These are phyloP conservation scores for Alsophila aescularia DNA, from an alignment of 2,888 invertebrate genomes.

Conservation along the genomic window DNA sequence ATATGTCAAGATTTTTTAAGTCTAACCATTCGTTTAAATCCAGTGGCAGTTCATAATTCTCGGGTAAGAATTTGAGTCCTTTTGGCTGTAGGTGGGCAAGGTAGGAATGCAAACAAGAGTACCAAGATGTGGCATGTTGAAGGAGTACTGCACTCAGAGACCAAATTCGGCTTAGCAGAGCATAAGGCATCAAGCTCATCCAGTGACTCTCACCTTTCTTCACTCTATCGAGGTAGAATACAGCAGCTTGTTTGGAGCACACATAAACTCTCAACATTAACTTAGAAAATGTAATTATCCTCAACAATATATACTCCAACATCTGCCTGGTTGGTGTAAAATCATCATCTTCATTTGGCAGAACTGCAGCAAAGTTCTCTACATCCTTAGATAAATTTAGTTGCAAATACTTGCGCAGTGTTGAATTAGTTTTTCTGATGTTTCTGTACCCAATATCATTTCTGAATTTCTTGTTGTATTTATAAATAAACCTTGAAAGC, in stretches of 20 bases:
- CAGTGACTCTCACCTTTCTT: conserved; percentile 83
- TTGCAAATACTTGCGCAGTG: conserved; percentile 77
- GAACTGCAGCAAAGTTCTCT: conserved; percentile 56
- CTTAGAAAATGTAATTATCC: conserved; percentile 82
- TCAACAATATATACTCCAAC: conserved; percentile 82
- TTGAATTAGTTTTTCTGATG: conserved; percentile 81
- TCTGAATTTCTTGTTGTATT: conserved; percentile 84
- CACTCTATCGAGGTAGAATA: conserved; percentile 80
- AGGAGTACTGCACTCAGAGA: conserved; percentile 74
- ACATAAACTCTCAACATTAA: conserved; percentile 79
- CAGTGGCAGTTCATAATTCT: conserved; percentile 68
- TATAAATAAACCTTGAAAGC: conserved; percentile 83
- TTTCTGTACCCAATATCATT: conserved; percentile 83
- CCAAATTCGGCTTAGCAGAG: conserved; percentile 83
- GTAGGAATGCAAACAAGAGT: conserved; percentile 69
- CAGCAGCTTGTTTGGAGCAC: conserved; percentile 74
- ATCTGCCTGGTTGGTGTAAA: conserved; percentile 85
- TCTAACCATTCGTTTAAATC: conserved; percentile 78
- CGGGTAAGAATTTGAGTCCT: conserved; percentile 79
- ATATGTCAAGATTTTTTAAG: conserved; percentile 72
- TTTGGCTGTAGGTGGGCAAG: conserved; percentile 64
- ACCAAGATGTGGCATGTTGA: conserved; percentile 80
- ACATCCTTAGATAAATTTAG: conserved; percentile 75
- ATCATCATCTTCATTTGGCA: conserved; percentile 60
- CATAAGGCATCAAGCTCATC: conserved; percentile 82